Evolutionary conservation across 2,888 invertebrate genomes (phyloP), one percentile per base, ranked within the genome.

Genomic region (Sarcophaga rosellei): DNA sequence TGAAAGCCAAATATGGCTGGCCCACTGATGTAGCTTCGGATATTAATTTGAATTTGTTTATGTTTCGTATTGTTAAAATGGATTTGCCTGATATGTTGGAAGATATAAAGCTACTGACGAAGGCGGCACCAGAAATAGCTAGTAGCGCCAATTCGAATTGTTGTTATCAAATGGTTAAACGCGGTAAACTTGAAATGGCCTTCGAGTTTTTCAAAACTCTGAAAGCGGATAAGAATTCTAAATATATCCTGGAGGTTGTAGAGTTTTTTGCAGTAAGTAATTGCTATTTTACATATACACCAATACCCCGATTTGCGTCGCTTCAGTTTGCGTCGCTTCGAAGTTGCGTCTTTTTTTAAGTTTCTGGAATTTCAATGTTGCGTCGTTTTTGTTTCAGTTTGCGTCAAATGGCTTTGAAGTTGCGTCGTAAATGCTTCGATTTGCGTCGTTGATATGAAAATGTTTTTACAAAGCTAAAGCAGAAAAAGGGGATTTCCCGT

Each of bases 1-100:
- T 93, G 90, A 92, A 93, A 88, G 90, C 90, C 1, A 93, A 93
- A 88, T 93, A 93, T 80, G 92, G 91, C 47, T 93, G 93, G 93
- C 90, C 92, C 3, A 90, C 90, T 0, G 91, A 93, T 79, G 89
- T 89, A 35, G 88, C 90, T 6, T 87, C 89, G 0, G 91, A 92
- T 69, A 90, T 90, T 21, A 91, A 92, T 85, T 89, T 93, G 68
- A 91, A 91, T 87, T 88, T 93, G 10, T 91, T 92, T 25, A 90
- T 92, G 87, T 91, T 90, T 88, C 92, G 93, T n/a, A 92, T 93
- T 75, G 88, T 93, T 0, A 92, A 93, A 88, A 76, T 92, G 57
- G 89, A 92, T 84, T 85, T 92, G 11, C 92, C 93, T 0, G 93
- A 93, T 76, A 92, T 93, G 92, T 78, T 92, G 17, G 89, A 92